These are phyloP conservation scores for Chelmon rostratus DNA, from an alignment of 2,797 vertebrate species.

Conservation along the genomic window DNA sequence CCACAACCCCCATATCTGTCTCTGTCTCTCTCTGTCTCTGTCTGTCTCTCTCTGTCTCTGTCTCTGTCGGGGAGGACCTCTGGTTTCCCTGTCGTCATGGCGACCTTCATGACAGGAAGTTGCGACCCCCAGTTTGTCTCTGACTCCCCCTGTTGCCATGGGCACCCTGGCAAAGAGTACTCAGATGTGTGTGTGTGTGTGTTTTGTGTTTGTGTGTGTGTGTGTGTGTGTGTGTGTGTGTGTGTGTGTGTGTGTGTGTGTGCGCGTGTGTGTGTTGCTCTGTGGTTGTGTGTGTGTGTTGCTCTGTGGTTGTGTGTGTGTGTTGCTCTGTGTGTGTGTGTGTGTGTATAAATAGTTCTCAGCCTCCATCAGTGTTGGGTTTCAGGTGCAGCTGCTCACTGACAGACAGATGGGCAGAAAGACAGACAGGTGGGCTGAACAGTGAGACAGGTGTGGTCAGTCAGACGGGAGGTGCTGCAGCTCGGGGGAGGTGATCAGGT, in stretches of 20 bases:
- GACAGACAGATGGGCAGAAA: conserved; percentile 2
- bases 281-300: conserved; percentile 5
- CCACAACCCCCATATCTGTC: too few species aligned
- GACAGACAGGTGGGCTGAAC: neutral
- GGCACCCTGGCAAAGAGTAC: conserved; percentile 49
- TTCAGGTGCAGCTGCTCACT: conserved; percentile 72
- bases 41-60: neutral
- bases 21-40: neutral
- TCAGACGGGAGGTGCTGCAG: conserved; percentile 11
- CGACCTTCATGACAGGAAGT: conserved; percentile 45
- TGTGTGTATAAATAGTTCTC: conserved; percentile 63
- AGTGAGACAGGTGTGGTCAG: conserved; percentile 15
- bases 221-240: conserved; percentile 49
- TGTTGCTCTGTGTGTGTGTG: conserved; percentile 44
- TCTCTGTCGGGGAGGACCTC: conserved; percentile 24
- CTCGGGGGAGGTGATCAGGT: neutral
- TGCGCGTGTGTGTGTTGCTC: conserved; percentile 36
- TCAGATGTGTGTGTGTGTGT: conserved; percentile 2
- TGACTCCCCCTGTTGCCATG: conserved; percentile 56
- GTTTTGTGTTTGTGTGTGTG: conserved; percentile 47
- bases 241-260: conserved; percentile 38
- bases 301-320: conserved; percentile 38
- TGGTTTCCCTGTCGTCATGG: conserved; percentile 39
- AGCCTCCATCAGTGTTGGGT: conserved; percentile 58
- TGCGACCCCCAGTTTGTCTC: conserved; percentile 43